phyloP scores from a whole-genome alignment of 2,113 vertebrate species.

The Reinhardtius hippoglossoides region DNA sequence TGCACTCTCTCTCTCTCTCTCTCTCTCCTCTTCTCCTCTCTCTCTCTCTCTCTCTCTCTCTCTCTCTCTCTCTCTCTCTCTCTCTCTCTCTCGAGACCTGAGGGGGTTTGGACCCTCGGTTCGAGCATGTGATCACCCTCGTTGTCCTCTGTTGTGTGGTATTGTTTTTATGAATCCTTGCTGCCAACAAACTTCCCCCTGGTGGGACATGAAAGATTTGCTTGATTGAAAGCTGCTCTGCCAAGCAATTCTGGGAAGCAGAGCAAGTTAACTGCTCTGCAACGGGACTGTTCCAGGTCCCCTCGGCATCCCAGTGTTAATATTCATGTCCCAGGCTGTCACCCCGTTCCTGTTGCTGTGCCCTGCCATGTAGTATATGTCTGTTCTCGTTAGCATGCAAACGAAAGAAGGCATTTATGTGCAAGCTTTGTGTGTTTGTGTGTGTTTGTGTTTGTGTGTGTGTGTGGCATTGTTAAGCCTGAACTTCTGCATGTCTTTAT shows the following conservation, averaged over 20 bases:
- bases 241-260: conserved; percentile 42
- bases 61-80: too few species aligned
- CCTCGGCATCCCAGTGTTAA: conserved; percentile 52
- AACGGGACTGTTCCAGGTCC: conserved; percentile 52
- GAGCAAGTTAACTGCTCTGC: conserved; percentile 42
- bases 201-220: conserved; percentile 51
- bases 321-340: conserved; percentile 68
- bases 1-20: not conserved
- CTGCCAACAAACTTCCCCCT: conserved; percentile 38
- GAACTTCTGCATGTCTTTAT: conserved; percentile 18
- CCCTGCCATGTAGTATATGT: conserved; percentile 55
- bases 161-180: conserved; percentile 34
- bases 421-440: not conserved
- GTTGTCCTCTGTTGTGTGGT: conserved; percentile 32
- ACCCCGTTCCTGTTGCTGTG: conserved; percentile 46
- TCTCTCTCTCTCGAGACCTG: not conserved
- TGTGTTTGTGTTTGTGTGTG: conserved; percentile 5
- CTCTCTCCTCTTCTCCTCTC: not conserved
- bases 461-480: not conserved
- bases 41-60: too few species aligned
- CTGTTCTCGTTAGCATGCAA: conserved; percentile 60
- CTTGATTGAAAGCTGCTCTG: conserved; percentile 60
- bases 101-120: not conserved
- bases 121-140: conserved; percentile 7
- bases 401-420: conserved; percentile 40